Evolutionary conservation across 1,140 invertebrate species (phyloP).

Genomic region (Mizuhopecten yessoensis): DNA sequence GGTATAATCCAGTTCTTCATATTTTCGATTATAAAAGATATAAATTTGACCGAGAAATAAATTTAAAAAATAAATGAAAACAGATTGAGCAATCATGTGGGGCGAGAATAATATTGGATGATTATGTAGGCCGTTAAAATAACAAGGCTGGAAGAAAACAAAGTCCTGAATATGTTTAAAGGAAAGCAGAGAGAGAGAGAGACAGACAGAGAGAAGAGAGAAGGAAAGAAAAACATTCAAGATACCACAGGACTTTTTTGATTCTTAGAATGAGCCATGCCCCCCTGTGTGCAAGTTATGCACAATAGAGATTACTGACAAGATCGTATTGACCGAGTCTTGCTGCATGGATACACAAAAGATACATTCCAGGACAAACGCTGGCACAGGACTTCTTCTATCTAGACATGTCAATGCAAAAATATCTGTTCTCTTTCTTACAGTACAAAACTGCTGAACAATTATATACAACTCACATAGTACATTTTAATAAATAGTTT

Average conservation of each 20-base stretch:
- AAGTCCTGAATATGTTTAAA: too few relatives aligned
- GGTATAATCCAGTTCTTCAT: too few relatives aligned
- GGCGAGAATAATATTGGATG: not conserved
- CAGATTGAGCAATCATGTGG: not conserved
- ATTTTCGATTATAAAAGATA: too few relatives aligned
- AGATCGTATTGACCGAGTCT: not conserved
- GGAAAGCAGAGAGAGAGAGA: not conserved
- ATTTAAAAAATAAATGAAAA: too few relatives aligned
- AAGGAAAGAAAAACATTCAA: not conserved
- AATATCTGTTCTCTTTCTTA: conserved; percentile 17
- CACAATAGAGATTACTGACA: too few relatives aligned
- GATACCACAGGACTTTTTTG: too few relatives aligned
- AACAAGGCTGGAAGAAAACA: too few relatives aligned
- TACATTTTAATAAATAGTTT: not conserved
- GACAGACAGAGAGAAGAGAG: not conserved
- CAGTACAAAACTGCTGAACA: not conserved
- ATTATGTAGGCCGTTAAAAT: not conserved
- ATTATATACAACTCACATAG: not conserved
- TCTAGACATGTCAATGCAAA: not conserved
- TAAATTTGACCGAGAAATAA: too few relatives aligned
- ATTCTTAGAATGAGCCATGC: too few relatives aligned
- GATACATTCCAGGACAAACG: not conserved
- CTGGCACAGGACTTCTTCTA: not conserved
- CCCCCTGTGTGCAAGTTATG: too few relatives aligned
- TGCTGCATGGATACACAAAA: not conserved